Base-by-base conservation (phyloP, 2,113 vertebrate species). In the Aplodontia rufa region DNA sequence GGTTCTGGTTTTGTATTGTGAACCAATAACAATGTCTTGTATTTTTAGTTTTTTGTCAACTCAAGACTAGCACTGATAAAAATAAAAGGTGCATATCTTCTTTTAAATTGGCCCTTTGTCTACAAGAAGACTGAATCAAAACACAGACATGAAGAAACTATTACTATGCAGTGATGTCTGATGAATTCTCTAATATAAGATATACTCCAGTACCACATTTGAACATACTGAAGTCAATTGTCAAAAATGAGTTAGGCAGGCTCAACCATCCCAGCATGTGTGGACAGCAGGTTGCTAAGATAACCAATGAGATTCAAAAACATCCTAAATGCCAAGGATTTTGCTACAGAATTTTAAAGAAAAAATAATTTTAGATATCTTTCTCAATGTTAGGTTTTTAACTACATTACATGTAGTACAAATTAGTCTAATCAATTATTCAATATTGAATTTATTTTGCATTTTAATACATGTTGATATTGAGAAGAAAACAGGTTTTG, bases 251-350 rank as follows among this genome's bases (percentile, higher is more conserved):
- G 81, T 79, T 81, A 60, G 66, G 22, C 47, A 53, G 0, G 28
- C 22, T 37, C 88, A 97, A 91, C 87, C 53, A 80, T 86, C 58
- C 82, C 24, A 51, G 71, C 5, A 17, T 68, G 40, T 51, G 10
- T 93, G 78, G 45, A 69, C 47, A 94, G 16, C 40, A 93, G 32
- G 37, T 93, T 97, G 37, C 71, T 90, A 93, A 20, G 30, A 88
- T 53, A 97, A 98, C 83, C 45, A 62, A 51, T 24, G 89, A 90
- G 95, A 94, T 94, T 68, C 22, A 85, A 22, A 97, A 96, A 82
- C 90, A 68, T 81, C 81, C 81, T 75, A 53, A 89, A 83, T 94
- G 93, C 45, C 32, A 32, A 93, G 7, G 16, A 81, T 87, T 60
- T 69, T 92, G 51, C 35, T 58, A 68, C 45, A 90, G 96, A 94